These are phyloP conservation scores for Stenotaenia linearis DNA, from an alignment of 2,888 invertebrate species.

Conservation along the genomic window DNA sequence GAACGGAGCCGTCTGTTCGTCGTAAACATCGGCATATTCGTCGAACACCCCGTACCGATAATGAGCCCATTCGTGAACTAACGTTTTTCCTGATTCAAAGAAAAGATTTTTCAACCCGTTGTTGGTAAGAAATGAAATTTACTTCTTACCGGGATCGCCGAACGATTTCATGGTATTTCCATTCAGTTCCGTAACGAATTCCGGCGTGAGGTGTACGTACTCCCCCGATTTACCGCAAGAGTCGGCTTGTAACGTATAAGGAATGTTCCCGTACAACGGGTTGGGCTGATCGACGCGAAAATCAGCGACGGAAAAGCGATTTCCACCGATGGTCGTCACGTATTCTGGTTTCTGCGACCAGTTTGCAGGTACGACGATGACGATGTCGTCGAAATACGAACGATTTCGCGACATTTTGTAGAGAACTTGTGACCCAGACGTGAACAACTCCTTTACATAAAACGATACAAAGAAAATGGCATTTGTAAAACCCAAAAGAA, in stretches of 20 bases:
- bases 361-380: constrained; percentile 43
- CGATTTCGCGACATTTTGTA: constrained; percentile 42
- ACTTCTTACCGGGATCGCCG: constrained; percentile 34
- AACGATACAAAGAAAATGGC: not conserved
- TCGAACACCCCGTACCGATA: constrained; percentile 43
- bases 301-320: constrained; percentile 29
- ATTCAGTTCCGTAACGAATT: constrained; percentile 32
- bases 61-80: constrained; percentile 43
- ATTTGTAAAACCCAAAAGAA: no score
- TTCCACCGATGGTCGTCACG: constrained; percentile 28
- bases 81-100: not conserved
- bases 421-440: constrained; percentile 41
- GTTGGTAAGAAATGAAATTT: no score
- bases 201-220: constrained; percentile 41
- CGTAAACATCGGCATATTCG: constrained; percentile 40
- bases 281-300: constrained; percentile 41
- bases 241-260: constrained; percentile 42
- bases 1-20: constrained; percentile 37
- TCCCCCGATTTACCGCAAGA: constrained; percentile 42
- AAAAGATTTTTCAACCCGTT: no score
- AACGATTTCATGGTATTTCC: constrained; percentile 28
- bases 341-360: constrained; percentile 41
- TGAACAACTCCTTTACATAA: constrained; percentile 40
- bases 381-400: constrained; percentile 42
- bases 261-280: constrained; percentile 40